phyloP scores from a whole-genome alignment of 2,797 vertebrate genomes.

The Columba guinea region DNA sequence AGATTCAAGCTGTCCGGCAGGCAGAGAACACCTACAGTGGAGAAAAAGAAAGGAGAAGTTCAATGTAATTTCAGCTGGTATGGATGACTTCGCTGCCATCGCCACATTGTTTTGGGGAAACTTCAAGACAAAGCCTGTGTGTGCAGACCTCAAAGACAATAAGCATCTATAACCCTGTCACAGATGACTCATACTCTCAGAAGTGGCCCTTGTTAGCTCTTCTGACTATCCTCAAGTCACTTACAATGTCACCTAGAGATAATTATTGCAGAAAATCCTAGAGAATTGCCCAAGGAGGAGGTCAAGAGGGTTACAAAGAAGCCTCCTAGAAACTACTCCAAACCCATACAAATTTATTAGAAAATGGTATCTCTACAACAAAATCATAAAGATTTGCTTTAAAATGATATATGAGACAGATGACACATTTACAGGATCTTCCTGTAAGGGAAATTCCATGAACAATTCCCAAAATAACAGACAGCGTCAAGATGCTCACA shows the following conservation, averaged over 20 bases:
- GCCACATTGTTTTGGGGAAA: not conserved
- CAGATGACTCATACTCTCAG: not conserved
- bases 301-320: not conserved
- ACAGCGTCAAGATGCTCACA: not conserved
- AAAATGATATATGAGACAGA: not conserved
- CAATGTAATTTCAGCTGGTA: not conserved
- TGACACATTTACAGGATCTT: not conserved
- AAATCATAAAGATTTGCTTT: not conserved
- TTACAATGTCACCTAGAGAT: not conserved
- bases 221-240: not conserved
- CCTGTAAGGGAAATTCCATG: not conserved
- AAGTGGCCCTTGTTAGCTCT: not conserved
- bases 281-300: not conserved
- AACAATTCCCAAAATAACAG: not conserved
- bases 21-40: constrained; percentile 88
- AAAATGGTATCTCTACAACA: not conserved
- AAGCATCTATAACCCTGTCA: not conserved
- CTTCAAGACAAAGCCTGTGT: not conserved
- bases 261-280: not conserved
- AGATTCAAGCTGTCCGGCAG: constrained; percentile 92
- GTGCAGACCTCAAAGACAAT: not conserved
- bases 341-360: not conserved
- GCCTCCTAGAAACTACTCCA: not conserved
- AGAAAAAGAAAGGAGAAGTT: not conserved
- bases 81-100: not conserved